These are phyloP conservation scores for Fulica atra DNA, from an alignment of 2,113 vertebrate genomes.

Conservation along the genomic window DNA sequence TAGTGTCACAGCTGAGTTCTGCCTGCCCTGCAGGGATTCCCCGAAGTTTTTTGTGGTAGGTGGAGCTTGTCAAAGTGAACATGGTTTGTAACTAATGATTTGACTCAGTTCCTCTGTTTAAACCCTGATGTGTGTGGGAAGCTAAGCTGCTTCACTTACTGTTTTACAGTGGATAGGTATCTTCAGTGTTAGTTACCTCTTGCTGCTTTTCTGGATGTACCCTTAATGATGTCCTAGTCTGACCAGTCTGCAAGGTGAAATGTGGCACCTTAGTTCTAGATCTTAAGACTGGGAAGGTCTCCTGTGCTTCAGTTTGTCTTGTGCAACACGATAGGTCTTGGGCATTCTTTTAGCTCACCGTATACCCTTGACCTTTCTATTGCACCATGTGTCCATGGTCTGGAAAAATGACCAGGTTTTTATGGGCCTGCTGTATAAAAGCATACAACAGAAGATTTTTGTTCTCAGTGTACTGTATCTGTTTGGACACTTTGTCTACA, in stretches of 20 bases:
- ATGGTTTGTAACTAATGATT: background rate
- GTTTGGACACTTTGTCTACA: background rate
- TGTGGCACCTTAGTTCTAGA: background rate
- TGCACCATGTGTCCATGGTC: background rate
- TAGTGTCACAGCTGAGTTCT: background rate
- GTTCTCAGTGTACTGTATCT: background rate
- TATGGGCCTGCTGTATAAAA: background rate
- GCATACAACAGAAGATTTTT: background rate
- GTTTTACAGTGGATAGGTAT: background rate
- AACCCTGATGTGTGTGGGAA: background rate
- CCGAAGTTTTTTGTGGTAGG: background rate
- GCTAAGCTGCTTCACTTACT: background rate
- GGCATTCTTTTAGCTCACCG: background rate
- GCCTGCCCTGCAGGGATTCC: background rate
- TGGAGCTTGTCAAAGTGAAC: background rate
- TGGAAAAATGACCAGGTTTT: conserved; percentile 1
- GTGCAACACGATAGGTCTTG: background rate
- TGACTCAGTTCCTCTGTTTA: background rate
- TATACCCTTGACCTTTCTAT: background rate
- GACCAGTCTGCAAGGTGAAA: background rate
- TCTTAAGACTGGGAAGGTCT: background rate
- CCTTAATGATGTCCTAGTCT: background rate
- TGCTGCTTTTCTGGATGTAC: background rate
- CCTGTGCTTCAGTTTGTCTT: background rate
- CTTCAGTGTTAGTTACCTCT: background rate